phyloP scores from a whole-genome alignment of 2,113 vertebrate genomes.

The Xenus cinereus region DNA sequence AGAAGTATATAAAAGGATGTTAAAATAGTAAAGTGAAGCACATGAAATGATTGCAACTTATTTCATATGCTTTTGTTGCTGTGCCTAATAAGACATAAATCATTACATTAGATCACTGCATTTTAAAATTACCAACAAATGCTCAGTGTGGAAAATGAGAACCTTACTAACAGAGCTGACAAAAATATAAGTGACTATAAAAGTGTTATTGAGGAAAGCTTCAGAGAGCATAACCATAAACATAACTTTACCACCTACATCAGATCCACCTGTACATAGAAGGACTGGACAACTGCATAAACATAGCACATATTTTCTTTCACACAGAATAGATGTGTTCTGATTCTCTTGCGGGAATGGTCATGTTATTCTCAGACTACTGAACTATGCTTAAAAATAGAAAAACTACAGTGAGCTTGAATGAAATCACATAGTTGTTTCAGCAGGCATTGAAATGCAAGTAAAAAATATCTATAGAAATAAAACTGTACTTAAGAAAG shows the following conservation, averaged over 20 bases:
- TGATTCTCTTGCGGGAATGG: background rate
- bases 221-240: background rate
- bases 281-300: background rate
- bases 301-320: background rate
- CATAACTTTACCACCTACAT: background rate
- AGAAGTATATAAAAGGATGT: background rate
- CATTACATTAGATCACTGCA: background rate
- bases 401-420: background rate
- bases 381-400: background rate
- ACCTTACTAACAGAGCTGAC: background rate
- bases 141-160: background rate
- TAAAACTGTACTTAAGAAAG: background rate
- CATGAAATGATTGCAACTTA: background rate
- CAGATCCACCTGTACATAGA: background rate
- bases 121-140: background rate
- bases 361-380: background rate
- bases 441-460: background rate
- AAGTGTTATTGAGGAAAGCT: background rate
- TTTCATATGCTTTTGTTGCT: background rate
- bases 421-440: background rate
- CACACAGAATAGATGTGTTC: background rate
- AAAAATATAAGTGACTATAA: background rate
- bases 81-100: background rate
- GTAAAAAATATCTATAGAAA: background rate
- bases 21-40: background rate